Evolutionary conservation across 2,888 invertebrate species (phyloP), one percentile per base, ranked within the genome.

Genomic region (Reticulitermes lucifugus): DNA sequence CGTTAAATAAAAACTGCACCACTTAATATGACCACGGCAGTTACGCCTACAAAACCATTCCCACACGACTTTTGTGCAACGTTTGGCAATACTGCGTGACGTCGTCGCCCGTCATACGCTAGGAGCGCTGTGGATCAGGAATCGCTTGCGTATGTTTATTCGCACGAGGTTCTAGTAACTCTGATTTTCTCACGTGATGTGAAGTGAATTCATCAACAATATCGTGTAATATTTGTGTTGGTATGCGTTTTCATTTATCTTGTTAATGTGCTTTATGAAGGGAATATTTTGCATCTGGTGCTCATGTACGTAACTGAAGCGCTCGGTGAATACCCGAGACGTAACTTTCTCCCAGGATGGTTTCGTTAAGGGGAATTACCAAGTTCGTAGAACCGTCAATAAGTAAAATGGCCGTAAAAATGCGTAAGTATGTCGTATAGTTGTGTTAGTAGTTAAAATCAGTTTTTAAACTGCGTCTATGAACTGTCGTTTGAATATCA

Each of bases 321-420:
- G n/a, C 25, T n/a, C 65, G 65, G 65, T 65, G 65, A 65, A 65
- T 65, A 65, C 65, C 65, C 65, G 65, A 25, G 65, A 65, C 65
- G n/a, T 25, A 65, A 9, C n/a, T 65, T 65, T 6, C 14, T 2
- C n/a, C 9, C 65, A 65, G 25, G 9, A 60, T 60, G 60, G 60
- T 1, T 65, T 65, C 25, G 65, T 25, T 65, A 25, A n/a, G 65
- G 65, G 65, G 65, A 65, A 65, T 65, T 25, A 65, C 65, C 65
- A 65, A 25, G n/a, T 65, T 65, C 25, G n/a, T 7, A 65, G 12
- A 65, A 25, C n/a, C 7, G 12, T 65, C 65, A 65, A n/a, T 25
- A 65, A 25, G n/a, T 25, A 7, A 65, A n/a, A 10, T 25, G 6
- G 25, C 25, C 25, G 12, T n/a, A 9, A 65, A 65, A 65, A 65